Conservation (phyloP, 1,140 invertebrate genomes). For the Lamellibrachia luymesi region DNA sequence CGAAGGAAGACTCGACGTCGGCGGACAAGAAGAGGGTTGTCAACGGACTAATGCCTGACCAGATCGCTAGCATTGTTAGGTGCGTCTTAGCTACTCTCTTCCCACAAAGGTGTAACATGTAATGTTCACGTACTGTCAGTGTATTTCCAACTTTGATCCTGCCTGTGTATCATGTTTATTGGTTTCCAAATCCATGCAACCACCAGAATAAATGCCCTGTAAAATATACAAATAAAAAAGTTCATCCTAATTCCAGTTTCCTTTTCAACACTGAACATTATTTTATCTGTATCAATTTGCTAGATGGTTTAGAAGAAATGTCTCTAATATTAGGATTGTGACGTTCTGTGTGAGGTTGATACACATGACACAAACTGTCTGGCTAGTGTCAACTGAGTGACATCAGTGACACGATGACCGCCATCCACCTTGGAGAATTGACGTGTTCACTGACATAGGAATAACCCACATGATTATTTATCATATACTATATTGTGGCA, state of each 20-base stretch:
- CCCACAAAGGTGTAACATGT: not conserved
- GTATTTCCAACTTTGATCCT: too few relatives aligned
- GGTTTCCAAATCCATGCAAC: not conserved
- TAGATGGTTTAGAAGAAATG: too few relatives aligned
- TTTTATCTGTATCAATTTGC: too few relatives aligned
- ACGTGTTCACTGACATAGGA: not conserved
- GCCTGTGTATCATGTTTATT: not conserved
- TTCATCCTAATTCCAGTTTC: too few relatives aligned
- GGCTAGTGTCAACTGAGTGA: not conserved
- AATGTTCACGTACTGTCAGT: too few relatives aligned
- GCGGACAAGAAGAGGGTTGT: slow-evolving; percentile 21
- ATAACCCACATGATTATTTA: not conserved
- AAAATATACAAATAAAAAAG: not conserved
- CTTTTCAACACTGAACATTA: too few relatives aligned
- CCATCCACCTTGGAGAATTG: not conserved
- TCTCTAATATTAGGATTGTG: too few relatives aligned
- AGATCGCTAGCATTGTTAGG: slow-evolving; percentile 49
- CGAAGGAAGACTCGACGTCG: not conserved
- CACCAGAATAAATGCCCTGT: not conserved
- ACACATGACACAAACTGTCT: not conserved
- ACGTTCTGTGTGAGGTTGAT: not conserved
- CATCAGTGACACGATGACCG: not conserved
- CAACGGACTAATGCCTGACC: slow-evolving; percentile 43
- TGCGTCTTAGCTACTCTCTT: slow-evolving; percentile 27
- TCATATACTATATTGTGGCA: not conserved